phyloP scores from a whole-genome alignment of 2,888 invertebrate species.

The Melanophora roralis region DNA sequence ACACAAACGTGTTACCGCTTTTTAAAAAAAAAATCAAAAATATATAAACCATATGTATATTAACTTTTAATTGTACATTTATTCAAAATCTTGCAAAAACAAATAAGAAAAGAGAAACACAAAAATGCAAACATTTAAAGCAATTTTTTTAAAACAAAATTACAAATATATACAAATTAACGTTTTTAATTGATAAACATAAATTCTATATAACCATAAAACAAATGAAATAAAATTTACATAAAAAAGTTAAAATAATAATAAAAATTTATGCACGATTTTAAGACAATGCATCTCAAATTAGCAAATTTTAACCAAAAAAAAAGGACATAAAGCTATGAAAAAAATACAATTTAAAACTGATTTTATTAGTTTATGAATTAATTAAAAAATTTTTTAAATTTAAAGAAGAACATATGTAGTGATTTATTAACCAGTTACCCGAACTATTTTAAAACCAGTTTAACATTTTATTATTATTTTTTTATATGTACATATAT shows the following conservation, averaged over 20 bases:
- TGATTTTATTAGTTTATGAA: background rate
- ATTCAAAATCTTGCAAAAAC: background rate
- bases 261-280: conserved; percentile 47
- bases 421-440: background rate
- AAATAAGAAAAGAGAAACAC: background rate
- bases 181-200: conserved; percentile 41
- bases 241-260: conserved; percentile 13
- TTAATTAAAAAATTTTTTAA: background rate
- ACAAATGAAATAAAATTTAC: conserved; percentile 17
- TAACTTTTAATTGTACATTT: conserved; percentile 1
- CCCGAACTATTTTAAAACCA: background rate
- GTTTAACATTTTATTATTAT: too few relatives aligned
- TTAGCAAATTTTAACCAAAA: conserved; percentile 7
- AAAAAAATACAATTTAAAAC: conserved; percentile 10
- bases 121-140: conserved; percentile 45
- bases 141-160: conserved; percentile 49
- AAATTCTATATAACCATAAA: conserved; percentile 36
- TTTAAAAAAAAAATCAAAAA: too few relatives aligned
- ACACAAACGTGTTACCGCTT: too few relatives aligned
- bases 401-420: background rate
- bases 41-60: too few relatives aligned
- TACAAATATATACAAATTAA: conserved; percentile 35
- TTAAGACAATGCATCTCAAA: conserved; percentile 55
- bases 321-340: conserved; percentile 54
- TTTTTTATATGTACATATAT: too few relatives aligned